phyloP scores from a whole-genome alignment of 2,797 vertebrate species.

The Macrochelys suwanniensis region DNA sequence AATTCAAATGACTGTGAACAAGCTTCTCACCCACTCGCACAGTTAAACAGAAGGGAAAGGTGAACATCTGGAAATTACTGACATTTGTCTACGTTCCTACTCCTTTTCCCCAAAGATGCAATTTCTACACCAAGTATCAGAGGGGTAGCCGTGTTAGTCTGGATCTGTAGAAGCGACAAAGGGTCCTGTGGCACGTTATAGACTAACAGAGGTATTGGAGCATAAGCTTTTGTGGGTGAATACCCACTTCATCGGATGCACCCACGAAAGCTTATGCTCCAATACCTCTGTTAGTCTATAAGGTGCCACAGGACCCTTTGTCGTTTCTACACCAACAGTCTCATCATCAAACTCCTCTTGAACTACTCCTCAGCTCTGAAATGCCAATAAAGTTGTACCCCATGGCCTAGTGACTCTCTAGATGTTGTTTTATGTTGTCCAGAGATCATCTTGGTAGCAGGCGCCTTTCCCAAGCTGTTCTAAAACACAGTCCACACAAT shows the following conservation, averaged over 20 bases:
- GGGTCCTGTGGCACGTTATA: no score
- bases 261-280: no score
- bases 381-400: neutral
- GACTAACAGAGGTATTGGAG: no score
- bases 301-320: no score
- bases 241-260: no score
- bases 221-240: no score
- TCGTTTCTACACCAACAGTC: neutral
- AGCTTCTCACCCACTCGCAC: neutral
- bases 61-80: neutral
- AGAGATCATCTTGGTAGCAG: neutral
- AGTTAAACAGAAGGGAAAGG: neutral
- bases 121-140: neutral
- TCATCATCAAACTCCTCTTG: neutral
- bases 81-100: neutral
- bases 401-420: neutral
- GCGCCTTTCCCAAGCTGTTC: neutral
- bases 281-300: no score
- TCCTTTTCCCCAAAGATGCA: neutral
- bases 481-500: neutral
- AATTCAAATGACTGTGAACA: neutral
- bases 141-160: no score
- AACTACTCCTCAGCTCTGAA: neutral
- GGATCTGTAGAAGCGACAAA: no score
- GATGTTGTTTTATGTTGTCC: neutral